A percentile compares a stretch with the other conserved stretches of the same genome.
These are phyloP conservation scores for Hydractinia symbiolongicarpus DNA, from an alignment of 30 jellyfish, hydroid and myxozoan genomes.

Conservation along the genomic window DNA sequence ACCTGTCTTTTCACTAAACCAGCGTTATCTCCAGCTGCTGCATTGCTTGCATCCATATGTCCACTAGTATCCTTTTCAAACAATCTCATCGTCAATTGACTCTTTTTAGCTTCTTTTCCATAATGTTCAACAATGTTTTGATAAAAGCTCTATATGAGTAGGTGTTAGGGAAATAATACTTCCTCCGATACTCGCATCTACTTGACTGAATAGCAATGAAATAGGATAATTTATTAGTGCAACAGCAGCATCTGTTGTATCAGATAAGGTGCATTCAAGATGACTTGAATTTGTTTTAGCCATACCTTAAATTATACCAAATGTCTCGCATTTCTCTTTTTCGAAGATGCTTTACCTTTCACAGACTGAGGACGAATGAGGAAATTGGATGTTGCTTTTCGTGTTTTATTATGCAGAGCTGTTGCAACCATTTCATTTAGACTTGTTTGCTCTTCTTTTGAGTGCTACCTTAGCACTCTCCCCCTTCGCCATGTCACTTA, in stretches of 20 bases:
- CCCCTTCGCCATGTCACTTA: background rate
- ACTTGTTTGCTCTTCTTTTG: too few species aligned
- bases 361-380: too few species aligned
- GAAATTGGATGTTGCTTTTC: too few species aligned
- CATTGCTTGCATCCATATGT: too few species aligned
- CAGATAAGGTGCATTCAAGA: constrained; percentile 27
- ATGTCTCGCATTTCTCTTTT: background rate
- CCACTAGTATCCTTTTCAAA: constrained; percentile 24
- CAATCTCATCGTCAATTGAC: constrained; percentile 20
- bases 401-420: too few species aligned
- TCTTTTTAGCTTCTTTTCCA: constrained; percentile 29
- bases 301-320: too few species aligned
- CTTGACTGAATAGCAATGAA: constrained; percentile 15
- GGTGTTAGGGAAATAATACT: constrained; percentile 16
- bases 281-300: background rate
- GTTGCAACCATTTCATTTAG: too few species aligned
- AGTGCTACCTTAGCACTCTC: background rate
- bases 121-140: constrained; percentile 19
- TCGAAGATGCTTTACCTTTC: too few species aligned
- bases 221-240: constrained; percentile 13
- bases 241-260: background rate
- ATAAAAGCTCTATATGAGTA: constrained; percentile 26
- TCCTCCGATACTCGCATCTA: too few species aligned
- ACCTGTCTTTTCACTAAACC: background rate
- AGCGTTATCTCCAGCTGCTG: constrained; percentile 13